Conservation (phyloP, 2,888 invertebrate species). For the Drosophila nr. medialis region DNA sequence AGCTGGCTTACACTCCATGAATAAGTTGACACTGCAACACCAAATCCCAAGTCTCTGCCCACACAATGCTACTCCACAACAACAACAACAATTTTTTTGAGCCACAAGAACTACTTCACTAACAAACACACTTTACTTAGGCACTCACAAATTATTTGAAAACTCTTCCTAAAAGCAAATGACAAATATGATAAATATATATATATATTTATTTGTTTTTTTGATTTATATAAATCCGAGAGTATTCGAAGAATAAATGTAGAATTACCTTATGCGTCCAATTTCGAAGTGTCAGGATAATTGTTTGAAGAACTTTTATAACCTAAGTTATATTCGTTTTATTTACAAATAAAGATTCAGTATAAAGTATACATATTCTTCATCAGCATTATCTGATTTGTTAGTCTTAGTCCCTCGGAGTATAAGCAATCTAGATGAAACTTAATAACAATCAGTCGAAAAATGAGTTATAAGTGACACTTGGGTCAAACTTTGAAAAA, state of each 20-base stretch:
- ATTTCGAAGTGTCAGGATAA: not conserved
- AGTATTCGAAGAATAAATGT: not conserved
- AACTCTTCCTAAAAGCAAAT: not conserved
- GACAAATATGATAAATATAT: not conserved
- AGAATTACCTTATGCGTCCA: not conserved
- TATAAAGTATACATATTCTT: too few relatives aligned
- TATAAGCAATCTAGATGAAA: not conserved
- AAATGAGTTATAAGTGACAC: not conserved
- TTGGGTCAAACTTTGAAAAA: not conserved
- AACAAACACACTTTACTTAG: not conserved
- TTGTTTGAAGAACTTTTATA: not conserved
- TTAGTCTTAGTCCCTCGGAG: not conserved
- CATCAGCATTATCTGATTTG: not conserved
- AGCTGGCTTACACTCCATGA: not conserved
- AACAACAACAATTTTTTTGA: not conserved
- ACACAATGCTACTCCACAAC: not conserved
- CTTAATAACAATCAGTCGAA: not conserved
- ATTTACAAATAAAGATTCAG: not conserved
- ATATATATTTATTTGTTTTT: not conserved
- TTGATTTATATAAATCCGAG: not conserved
- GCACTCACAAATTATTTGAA: not conserved
- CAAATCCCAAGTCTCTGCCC: conserved; percentile 2
- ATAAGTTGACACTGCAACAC: not conserved
- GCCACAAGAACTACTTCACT: not conserved
- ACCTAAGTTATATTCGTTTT: too few relatives aligned